Evolutionary conservation across 2,888 invertebrate species (phyloP), one percentile per base, ranked within the genome.

Genomic region (Digitonthophagus gazella): DNA sequence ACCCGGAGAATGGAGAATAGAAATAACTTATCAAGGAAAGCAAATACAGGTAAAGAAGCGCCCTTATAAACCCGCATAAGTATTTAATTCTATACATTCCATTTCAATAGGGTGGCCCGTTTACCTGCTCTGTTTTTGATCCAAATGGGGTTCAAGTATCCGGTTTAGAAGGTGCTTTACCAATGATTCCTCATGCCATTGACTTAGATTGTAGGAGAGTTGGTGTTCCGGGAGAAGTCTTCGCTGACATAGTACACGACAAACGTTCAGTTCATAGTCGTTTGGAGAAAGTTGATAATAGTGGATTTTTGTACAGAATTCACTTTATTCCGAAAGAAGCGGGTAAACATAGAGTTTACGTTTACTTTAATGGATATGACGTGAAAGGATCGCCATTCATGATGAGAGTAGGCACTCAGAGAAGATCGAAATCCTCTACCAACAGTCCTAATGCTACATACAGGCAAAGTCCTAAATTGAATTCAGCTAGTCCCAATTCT

Each of bases 1-100:
- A 85, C 93, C 96, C 55, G 98, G 98, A 69, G 95, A 96, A 78
- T 98, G 98, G 98, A 91, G 93, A 76, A 97, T 99, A 68, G 95
- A 95, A 73, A 97, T 98, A 73, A 91, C 94, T 28, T 98, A 98
- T 82, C 96, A 97, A 80, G 96, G 96, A 28, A 93, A 96, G 77
- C 96, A 98, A 81, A 97, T 99, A 76, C 91, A 91, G 82, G 88
- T 87, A 76, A 67, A 4, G 44, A 22, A 61, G 3, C 16, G 54
- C 57, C 16, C 16, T 19, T 15, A 56, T 14, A 2, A 57, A 15
- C n/a, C 3, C 11, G 8, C n/a, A 4, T 61, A 64, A 18, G 57
- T 55, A 1, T n/a, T 18, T 22, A 58, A 8, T 58, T 16, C 15
- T 14, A 20, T 56, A 70, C 28, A 66, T 72, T 74, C 76, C n/a